These are phyloP conservation scores for Dioctria linearis DNA, from an alignment of 2,888 invertebrate species.

Conservation along the genomic window DNA sequence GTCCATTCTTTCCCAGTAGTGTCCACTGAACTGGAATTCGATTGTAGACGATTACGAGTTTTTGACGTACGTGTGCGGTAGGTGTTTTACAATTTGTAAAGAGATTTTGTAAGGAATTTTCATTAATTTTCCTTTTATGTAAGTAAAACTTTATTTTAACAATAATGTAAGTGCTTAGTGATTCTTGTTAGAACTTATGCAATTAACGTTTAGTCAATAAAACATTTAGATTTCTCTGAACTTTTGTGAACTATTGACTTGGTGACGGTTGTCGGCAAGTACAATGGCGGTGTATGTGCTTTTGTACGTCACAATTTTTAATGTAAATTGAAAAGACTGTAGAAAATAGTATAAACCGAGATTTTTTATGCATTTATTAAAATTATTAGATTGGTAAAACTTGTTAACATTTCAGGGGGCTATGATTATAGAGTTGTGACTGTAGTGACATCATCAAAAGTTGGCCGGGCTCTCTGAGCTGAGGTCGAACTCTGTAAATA, in stretches of 20 bases:
- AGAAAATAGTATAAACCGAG: not conserved
- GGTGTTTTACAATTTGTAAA: constrained; percentile 42
- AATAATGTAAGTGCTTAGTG: not conserved
- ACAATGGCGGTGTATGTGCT: constrained; percentile 46
- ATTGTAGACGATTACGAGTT: not conserved
- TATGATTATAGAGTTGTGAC: too few species aligned
- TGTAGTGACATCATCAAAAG: constrained; percentile 50
- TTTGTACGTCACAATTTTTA: constrained; percentile 47
- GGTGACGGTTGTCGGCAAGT: not conserved
- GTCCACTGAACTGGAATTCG: constrained; percentile 16
- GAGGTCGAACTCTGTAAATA: not conserved
- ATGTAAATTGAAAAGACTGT: constrained; percentile 5
- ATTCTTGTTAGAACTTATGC: not conserved
- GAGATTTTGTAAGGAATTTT: constrained; percentile 23
- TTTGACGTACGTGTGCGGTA: constrained; percentile 44
- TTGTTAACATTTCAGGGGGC: too few species aligned
- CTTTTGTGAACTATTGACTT: not conserved
- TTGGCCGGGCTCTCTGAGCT: constrained; percentile 32
- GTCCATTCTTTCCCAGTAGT: not conserved
- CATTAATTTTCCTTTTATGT: constrained; percentile 23
- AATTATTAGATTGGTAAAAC: too few species aligned
- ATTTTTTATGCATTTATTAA: not conserved
- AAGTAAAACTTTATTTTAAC: constrained; percentile 17
- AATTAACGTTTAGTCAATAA: not conserved
- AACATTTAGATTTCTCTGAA: not conserved